These are phyloP conservation scores for Ichneumoninae sp. DNA, from an alignment of 2,888 invertebrate species.

Conservation along the genomic window DNA sequence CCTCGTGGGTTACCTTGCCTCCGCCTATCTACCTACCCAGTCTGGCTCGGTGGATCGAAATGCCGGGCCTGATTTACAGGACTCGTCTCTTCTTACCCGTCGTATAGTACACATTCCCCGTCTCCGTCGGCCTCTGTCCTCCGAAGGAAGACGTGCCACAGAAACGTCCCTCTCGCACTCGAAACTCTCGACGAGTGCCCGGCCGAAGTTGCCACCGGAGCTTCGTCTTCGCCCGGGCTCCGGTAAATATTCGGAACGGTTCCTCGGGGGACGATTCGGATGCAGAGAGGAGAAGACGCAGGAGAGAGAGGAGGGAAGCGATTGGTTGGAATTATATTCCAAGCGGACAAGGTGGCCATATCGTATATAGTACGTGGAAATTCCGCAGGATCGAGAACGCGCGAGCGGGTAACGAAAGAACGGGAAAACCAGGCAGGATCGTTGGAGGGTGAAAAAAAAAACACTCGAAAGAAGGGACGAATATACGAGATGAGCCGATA, in stretches of 20 bases:
- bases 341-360: constrained; percentile 41
- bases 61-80: constrained; percentile 61
- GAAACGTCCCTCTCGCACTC: constrained; percentile 30
- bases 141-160: constrained; percentile 2
- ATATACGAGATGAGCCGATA: constrained; percentile 10
- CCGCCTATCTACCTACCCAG: constrained; percentile 32
- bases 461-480: constrained; percentile 10
- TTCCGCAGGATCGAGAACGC: neutral
- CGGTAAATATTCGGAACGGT: constrained; percentile 71
- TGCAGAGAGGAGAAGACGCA: constrained; percentile 53
- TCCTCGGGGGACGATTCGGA: constrained; percentile 68
- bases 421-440: neutral
- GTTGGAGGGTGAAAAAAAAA: neutral
- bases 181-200: constrained; percentile 43
- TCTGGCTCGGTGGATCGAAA: constrained; percentile 55
- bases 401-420: neutral
- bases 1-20: constrained; percentile 20
- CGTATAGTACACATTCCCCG: constrained; percentile 25
- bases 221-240: constrained; percentile 55
- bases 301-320: constrained; percentile 31
- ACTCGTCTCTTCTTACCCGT: constrained; percentile 38
- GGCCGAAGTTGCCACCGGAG: constrained; percentile 48
- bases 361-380: constrained; percentile 10
- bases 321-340: constrained; percentile 67
- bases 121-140: constrained; percentile 14